These are phyloP conservation scores for Pelmatolapia mariae DNA, from an alignment of 2,113 vertebrate species.

Conservation along the genomic window DNA sequence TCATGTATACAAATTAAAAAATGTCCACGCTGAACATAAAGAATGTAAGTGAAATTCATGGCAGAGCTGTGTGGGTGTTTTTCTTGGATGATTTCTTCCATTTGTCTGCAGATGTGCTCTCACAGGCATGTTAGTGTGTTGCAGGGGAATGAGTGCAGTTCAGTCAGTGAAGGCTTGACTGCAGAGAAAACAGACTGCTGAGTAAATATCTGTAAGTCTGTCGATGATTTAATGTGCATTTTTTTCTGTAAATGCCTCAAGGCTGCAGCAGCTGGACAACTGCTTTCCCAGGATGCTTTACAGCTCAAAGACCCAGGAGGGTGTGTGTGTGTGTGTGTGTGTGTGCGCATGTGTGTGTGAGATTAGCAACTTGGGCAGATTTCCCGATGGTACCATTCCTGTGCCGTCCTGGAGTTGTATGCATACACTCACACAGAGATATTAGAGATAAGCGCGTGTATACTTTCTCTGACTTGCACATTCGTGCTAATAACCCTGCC, in stretches of 20 bases:
- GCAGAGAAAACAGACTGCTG: neutral
- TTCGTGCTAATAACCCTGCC: neutral
- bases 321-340: neutral
- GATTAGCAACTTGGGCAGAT: neutral
- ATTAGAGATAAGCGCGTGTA: neutral
- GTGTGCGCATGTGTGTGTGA: neutral
- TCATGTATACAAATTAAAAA: neutral
- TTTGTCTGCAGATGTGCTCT: neutral
- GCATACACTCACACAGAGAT: neutral
- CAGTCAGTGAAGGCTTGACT: neutral
- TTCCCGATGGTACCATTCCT: conserved; percentile 10
- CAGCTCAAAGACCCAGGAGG: conserved; percentile 6
- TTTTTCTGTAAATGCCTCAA: neutral
- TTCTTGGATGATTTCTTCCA: neutral
- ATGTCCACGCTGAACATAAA: neutral
- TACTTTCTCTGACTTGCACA: neutral
- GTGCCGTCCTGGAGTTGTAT: neutral
- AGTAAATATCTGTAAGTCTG: neutral
- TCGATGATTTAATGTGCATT: conserved; percentile 8
- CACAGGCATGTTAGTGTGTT: neutral
- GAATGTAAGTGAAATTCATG: neutral
- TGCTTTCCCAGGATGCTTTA: conserved; percentile 32
- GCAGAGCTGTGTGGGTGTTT: neutral
- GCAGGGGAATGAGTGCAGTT: neutral
- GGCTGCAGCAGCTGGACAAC: conserved; percentile 42